Base-by-base conservation (phyloP, 2,888 invertebrate genomes). In the Brachynemurus nebulosus region DNA sequence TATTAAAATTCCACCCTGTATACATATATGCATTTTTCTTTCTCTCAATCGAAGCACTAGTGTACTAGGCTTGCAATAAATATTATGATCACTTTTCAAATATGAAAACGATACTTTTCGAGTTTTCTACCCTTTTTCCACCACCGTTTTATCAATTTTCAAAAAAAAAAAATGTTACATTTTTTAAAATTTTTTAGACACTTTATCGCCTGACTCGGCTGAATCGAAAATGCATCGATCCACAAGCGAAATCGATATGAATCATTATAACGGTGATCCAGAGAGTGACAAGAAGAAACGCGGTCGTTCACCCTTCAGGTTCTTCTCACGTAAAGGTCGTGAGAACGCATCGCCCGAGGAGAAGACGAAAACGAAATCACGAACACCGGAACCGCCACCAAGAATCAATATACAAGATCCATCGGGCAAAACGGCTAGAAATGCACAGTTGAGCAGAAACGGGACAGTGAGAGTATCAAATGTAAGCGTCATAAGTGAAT, bases 221-320 rank as follows among this genome's bases (percentile, higher is more conserved):
- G 57, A 49, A 52, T 60, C 60, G 20, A 62, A 60, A 44, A 74
- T 86, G 66, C 77, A 82, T 42, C 71, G 84, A 5, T 79, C 84
- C 0, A 74, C 78, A 0, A 86, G 85, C 52, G 88, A 86, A 50
- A 68, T 80, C 2, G 84, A 89, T 55, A 76, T 86, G 68, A 75
- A 80, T 4, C 73, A 79, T 9, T 77, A 79, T 57, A 75, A 79
- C 33, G 72, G 79, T 7, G 78, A 80, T 42, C 72, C 74, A 6
- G 76, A 80, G 53, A 74, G 79, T 53, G 74, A 80, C 47, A 81
- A 85, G 59, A 80, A 85, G 62, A 78, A 80, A 58, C 70, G 92
- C 8, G 90, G 91, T 42, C 76, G 91, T 51, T 92, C 92, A 30
- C 92, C 95, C 14, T 95, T 96, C 65, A 85, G 85, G 80, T 85